Percentiles rank a stretch among this genome's conserved stretches.
These are phyloP conservation scores for Megathymus violae DNA, from an alignment of 1,140 invertebrate species.

Conservation along the genomic window DNA sequence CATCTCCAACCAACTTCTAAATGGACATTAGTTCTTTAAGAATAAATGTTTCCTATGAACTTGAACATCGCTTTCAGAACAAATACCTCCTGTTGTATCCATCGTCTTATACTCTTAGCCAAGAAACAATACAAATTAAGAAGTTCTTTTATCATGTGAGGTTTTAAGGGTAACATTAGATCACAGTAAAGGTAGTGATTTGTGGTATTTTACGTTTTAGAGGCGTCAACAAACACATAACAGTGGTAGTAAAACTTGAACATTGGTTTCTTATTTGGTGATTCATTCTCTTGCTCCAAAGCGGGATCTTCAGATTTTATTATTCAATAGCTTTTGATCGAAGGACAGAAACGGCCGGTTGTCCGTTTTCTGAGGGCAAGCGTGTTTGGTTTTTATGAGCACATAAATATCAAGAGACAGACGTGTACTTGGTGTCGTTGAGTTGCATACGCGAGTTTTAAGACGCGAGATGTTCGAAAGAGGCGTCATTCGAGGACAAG, in stretches of 20 bases:
- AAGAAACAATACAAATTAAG: not conserved
- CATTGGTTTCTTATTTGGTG: constrained; percentile 34
- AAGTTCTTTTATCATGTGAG: not conserved
- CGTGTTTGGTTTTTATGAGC: constrained; percentile 74
- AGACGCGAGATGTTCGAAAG: not conserved
- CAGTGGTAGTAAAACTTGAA: constrained; percentile 35
- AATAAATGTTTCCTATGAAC: too few relatives aligned
- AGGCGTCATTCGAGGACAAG: not conserved
- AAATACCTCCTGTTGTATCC: too few relatives aligned
- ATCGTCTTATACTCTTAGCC: not conserved
- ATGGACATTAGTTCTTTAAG: too few relatives aligned
- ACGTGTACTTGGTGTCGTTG: constrained; percentile 36
- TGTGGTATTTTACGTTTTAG: constrained; percentile 29
- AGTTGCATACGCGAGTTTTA: constrained; percentile 20
- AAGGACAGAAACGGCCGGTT: constrained; percentile 59
- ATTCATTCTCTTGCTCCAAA: constrained; percentile 24
- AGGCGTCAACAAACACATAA: constrained; percentile 32
- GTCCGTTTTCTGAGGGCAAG: constrained; percentile 61
- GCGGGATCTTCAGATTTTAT: constrained; percentile 48
- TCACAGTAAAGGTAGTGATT: constrained; percentile 21
- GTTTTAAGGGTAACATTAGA: constrained; percentile 11
- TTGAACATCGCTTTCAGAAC: too few relatives aligned
- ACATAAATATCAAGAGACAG: constrained; percentile 70
- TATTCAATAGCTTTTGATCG: constrained; percentile 65
- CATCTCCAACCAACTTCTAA: too few relatives aligned